Evolutionary conservation across 2,888 invertebrate genomes (phyloP).

Genomic region (Dilophus febrilis): DNA sequence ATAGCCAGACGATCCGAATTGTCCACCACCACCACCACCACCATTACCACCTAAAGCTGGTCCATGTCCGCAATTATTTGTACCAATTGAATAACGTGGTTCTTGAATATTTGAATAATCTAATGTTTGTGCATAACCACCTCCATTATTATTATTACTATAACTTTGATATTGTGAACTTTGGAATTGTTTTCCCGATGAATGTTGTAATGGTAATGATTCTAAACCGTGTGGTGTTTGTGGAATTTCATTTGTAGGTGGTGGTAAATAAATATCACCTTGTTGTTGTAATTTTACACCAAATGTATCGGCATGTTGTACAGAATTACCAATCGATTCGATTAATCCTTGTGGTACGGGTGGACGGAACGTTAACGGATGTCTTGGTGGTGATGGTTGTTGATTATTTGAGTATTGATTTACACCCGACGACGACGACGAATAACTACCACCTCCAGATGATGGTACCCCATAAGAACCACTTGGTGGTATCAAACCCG

Average conservation of each 20-base stretch:
- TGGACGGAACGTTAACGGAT: conserved; percentile 56
- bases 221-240: conserved; percentile 13
- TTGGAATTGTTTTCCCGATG: conserved; percentile 8
- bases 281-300: conserved; percentile 36
- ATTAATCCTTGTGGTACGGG: conserved; percentile 53
- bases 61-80: conserved; percentile 22
- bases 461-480: conserved; percentile 44
- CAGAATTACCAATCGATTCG: conserved; percentile 44
- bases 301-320: conserved; percentile 42
- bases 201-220: conserved; percentile 14
- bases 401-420: conserved; percentile 15
- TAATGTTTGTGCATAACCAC: conserved; percentile 15
- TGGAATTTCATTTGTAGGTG: conserved; percentile 36
- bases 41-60: conserved; percentile 1
- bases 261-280: conserved; percentile 41
- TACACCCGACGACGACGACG: conserved; percentile 20
- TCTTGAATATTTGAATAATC: conserved; percentile 19
- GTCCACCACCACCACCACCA: background rate
- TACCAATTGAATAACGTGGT: conserved; percentile 19
- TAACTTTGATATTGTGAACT: conserved; percentile 8
- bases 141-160: conserved; percentile 4
- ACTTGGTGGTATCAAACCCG: conserved; percentile 34
- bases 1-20: background rate
- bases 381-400: conserved; percentile 24
- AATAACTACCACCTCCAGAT: conserved; percentile 31